Evolutionary conservation across 2,888 invertebrate species (phyloP).

Genomic region (Cephus runcator): DNA sequence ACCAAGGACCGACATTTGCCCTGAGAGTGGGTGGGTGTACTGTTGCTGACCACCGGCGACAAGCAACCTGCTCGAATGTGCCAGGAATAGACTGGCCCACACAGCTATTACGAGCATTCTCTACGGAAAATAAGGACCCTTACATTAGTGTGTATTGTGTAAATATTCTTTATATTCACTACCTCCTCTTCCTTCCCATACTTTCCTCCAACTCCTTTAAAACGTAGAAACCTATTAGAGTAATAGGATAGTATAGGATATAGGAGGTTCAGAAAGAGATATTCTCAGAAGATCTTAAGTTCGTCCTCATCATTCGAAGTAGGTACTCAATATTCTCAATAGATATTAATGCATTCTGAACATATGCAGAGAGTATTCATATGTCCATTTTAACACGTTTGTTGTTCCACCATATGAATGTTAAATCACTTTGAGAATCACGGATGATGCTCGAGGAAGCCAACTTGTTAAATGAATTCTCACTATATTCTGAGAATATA

Average conservation of each 20-base stretch:
- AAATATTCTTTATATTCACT: neutral
- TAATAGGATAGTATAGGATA: neutral
- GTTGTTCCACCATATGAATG: too few relatives aligned
- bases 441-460: too few relatives aligned
- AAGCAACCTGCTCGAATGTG: conserved; percentile 42
- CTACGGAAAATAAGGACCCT: conserved; percentile 29
- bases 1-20: conserved; percentile 29
- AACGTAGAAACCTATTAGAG: neutral
- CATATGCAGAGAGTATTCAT: too few relatives aligned
- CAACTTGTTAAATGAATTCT: too few relatives aligned
- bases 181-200: neutral
- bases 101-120: conserved; percentile 49
- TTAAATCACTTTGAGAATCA: too few relatives aligned
- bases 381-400: too few relatives aligned
- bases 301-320: too few relatives aligned
- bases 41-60: conserved; percentile 32
- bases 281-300: too few relatives aligned
- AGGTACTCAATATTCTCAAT: too few relatives aligned
- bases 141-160: neutral
- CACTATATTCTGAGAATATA: too few relatives aligned
- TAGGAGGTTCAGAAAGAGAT: too few relatives aligned
- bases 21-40: neutral
- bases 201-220: neutral
- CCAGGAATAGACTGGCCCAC: conserved; percentile 48
- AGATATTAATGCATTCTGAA: too few relatives aligned